A percentile compares a stretch with the other conserved stretches of the same genome.
Conservation (phyloP, 53 echinoderm and acorn worm genomes). For the Antedon mediterranea region DNA sequence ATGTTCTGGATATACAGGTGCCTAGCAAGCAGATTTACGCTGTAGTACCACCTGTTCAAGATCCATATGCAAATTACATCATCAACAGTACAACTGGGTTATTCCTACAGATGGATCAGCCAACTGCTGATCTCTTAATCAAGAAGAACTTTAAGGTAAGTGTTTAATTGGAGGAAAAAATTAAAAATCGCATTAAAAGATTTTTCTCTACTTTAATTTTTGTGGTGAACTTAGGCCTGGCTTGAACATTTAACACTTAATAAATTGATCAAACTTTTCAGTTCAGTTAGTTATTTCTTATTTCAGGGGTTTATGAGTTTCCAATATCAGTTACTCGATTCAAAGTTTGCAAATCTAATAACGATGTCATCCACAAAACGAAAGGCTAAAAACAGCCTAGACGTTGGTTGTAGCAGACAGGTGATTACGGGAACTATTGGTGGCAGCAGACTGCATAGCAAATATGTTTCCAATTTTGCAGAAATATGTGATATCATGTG, state of each 20-base stretch:
- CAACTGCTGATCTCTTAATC: constrained; percentile 25
- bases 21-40: constrained; percentile 20
- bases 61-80: constrained; percentile 26
- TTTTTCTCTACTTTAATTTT: background rate
- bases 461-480: constrained; percentile 19
- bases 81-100: constrained; percentile 35
- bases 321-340: constrained; percentile 34
- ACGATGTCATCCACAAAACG: constrained; percentile 49
- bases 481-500: constrained; percentile 75
- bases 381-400: background rate
- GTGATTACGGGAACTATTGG: background rate
- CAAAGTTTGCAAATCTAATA: constrained; percentile 27
- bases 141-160: constrained; percentile 66
- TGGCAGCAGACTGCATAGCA: constrained; percentile 3
- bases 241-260: background rate
- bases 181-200: no score
- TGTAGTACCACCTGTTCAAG: constrained; percentile 23
- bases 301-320: constrained; percentile 65
- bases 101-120: constrained; percentile 36
- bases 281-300: background rate
- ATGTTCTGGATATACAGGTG: constrained; percentile 14
- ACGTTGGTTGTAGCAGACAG: background rate
- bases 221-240: background rate
- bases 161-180: no score
- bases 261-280: background rate